Conservation (phyloP, 2,888 invertebrate species). For the Antitype chi region DNA sequence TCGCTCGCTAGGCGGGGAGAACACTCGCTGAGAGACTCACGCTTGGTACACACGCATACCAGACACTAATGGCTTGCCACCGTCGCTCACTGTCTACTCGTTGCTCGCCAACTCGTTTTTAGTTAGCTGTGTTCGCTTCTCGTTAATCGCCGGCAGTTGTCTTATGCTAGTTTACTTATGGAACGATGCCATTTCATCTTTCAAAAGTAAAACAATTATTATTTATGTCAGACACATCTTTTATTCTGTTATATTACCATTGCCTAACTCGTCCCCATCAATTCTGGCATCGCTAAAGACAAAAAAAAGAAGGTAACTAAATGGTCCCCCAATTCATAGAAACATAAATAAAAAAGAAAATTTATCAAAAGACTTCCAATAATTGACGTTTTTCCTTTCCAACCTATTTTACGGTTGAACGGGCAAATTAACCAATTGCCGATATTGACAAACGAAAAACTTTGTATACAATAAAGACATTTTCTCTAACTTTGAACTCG, state of each 20-base stretch:
- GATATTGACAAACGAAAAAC: slow-evolving; percentile 63
- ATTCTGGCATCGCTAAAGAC: background rate
- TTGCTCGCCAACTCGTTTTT: background rate
- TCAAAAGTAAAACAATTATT: background rate
- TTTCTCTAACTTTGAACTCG: slow-evolving; percentile 43
- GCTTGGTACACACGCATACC: background rate
- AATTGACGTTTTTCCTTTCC: slow-evolving; percentile 52
- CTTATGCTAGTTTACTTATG: background rate
- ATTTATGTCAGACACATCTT: background rate
- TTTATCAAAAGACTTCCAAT: slow-evolving; percentile 46
- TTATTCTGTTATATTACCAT: background rate
- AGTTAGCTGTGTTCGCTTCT: background rate
- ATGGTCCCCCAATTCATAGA: background rate
- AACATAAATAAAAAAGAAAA: slow-evolving; percentile 17
- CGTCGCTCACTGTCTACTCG: background rate
- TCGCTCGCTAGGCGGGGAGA: background rate
- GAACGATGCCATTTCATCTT: background rate
- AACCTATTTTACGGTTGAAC: slow-evolving; percentile 55
- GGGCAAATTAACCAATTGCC: slow-evolving; percentile 63
- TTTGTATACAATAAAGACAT: slow-evolving; percentile 63
- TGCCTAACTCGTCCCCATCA: background rate
- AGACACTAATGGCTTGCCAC: background rate
- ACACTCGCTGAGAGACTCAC: background rate
- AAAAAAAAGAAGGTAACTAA: background rate
- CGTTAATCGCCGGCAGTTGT: background rate